These are phyloP conservation scores for Bombus cullumanus DNA, from an alignment of 1,140 invertebrate genomes.

Conservation along the genomic window DNA sequence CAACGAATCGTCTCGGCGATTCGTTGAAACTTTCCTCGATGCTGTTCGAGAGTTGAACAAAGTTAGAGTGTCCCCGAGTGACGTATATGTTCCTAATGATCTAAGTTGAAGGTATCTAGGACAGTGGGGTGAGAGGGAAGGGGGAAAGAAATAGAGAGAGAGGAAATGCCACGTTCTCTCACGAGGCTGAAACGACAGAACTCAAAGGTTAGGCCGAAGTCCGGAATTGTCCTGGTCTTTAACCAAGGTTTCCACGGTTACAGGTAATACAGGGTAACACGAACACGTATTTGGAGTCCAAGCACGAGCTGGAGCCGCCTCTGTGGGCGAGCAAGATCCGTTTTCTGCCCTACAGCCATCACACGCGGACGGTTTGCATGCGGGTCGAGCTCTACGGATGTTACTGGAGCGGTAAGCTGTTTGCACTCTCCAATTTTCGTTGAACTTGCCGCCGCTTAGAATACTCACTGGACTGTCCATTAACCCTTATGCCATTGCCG, in stretches of 20 bases:
- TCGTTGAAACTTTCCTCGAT: background rate
- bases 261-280: slow-evolving; percentile 94
- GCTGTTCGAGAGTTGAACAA: background rate
- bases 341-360: slow-evolving; percentile 89
- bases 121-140: background rate
- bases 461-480: slow-evolving; percentile 66
- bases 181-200: background rate
- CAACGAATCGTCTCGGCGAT: background rate
- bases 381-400: slow-evolving; percentile 91
- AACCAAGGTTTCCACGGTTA: slow-evolving; percentile 71
- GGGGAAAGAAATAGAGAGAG: no score
- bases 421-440: slow-evolving; percentile 70
- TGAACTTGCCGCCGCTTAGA: slow-evolving; percentile 63
- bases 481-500: slow-evolving; percentile 58
- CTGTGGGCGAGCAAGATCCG: slow-evolving; percentile 89
- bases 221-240: slow-evolving; percentile 52
- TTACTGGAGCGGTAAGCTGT: slow-evolving; percentile 85
- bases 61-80: background rate
- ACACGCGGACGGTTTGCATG: slow-evolving; percentile 90
- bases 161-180: slow-evolving; percentile 12
- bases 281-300: slow-evolving; percentile 93
- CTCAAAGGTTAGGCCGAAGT: slow-evolving; percentile 49
- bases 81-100: slow-evolving; percentile 10
- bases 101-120: background rate
- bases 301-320: slow-evolving; percentile 88